Conservation (phyloP, 2,113 vertebrate genomes). For the Hemicordylus capensis region DNA sequence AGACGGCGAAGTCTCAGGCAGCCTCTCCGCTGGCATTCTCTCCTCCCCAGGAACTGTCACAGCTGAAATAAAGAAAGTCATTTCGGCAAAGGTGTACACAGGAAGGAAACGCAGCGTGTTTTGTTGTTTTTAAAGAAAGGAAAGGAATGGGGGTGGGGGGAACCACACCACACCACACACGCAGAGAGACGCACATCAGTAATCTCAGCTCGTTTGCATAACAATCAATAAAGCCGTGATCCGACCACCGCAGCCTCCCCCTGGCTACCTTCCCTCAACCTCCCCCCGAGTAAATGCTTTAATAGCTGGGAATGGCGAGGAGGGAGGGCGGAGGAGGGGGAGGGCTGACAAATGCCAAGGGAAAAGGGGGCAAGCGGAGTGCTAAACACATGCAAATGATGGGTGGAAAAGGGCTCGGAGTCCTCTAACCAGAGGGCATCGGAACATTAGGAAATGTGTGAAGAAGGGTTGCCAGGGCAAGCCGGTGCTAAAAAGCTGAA, state of each 20-base stretch:
- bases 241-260: conserved; percentile 1
- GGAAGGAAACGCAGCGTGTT: background rate
- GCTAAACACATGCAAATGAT: conserved; percentile 75
- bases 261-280: background rate
- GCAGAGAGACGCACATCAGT: conserved; percentile 10
- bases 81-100: conserved; percentile 61
- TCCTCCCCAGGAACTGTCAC: conserved; percentile 61
- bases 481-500: conserved; percentile 56
- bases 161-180: conserved; percentile 48
- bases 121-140: too few species aligned
- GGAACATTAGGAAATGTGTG: conserved; percentile 68
- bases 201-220: conserved; percentile 60
- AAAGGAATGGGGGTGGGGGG: background rate
- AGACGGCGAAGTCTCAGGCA: conserved; percentile 64
- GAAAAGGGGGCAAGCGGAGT: conserved; percentile 68
- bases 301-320: conserved; percentile 60
- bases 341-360: conserved; percentile 69
- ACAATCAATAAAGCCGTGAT: conserved; percentile 63
- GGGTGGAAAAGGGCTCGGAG: conserved; percentile 62
- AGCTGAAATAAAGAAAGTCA: conserved; percentile 80
- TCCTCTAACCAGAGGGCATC: conserved; percentile 70
- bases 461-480: conserved; percentile 62
- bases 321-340: conserved; percentile 43
- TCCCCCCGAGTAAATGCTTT: conserved; percentile 63
- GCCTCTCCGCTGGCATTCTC: conserved; percentile 10